Evolutionary conservation across 2,888 invertebrate species (phyloP).

Genomic region (Epirrhoe tristata): DNA sequence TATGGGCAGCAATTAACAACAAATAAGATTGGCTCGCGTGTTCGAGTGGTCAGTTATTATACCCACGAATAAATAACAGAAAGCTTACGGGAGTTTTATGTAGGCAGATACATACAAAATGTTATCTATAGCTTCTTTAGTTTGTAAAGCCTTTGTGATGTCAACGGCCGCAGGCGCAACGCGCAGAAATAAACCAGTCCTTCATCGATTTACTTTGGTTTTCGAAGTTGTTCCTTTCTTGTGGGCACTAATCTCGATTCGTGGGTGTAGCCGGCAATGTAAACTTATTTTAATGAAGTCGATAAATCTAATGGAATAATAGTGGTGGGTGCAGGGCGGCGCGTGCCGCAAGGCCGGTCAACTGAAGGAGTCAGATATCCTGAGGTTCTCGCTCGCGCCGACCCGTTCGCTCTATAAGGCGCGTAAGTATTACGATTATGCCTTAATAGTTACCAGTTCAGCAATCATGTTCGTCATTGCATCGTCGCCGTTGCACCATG

Average conservation of each 20-base stretch:
- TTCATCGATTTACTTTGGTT: slow-evolving; percentile 49
- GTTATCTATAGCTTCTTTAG: slow-evolving; percentile 41
- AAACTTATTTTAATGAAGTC: slow-evolving; percentile 66
- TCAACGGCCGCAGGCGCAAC: slow-evolving; percentile 47
- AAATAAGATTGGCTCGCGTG: slow-evolving; percentile 25
- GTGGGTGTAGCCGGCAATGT: slow-evolving; percentile 55
- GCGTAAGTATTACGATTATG: slow-evolving; percentile 62
- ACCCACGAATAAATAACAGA: slow-evolving; percentile 14
- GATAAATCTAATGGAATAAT: slow-evolving; percentile 73
- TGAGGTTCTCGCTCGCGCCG: slow-evolving; percentile 64
- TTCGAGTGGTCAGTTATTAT: slow-evolving; percentile 15
- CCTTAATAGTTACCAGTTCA: slow-evolving; percentile 65
- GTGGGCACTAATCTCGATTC: slow-evolving; percentile 42
- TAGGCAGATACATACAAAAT: slow-evolving; percentile 26
- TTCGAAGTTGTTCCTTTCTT: slow-evolving; percentile 56
- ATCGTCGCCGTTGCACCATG: slow-evolving; percentile 59
- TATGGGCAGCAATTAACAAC: slow-evolving; percentile 55
- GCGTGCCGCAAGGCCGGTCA: slow-evolving; percentile 83
- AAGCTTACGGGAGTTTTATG: slow-evolving; percentile 22
- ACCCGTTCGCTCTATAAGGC: slow-evolving; percentile 61
- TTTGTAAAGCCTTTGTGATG: slow-evolving; percentile 47
- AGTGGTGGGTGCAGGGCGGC: slow-evolving; percentile 60
- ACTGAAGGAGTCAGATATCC: slow-evolving; percentile 71
- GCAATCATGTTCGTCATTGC: slow-evolving; percentile 68
- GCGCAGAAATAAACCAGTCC: slow-evolving; percentile 51